These are phyloP conservation scores for Palloptera scutellata DNA, from an alignment of 2,888 invertebrate species.

Conservation along the genomic window DNA sequence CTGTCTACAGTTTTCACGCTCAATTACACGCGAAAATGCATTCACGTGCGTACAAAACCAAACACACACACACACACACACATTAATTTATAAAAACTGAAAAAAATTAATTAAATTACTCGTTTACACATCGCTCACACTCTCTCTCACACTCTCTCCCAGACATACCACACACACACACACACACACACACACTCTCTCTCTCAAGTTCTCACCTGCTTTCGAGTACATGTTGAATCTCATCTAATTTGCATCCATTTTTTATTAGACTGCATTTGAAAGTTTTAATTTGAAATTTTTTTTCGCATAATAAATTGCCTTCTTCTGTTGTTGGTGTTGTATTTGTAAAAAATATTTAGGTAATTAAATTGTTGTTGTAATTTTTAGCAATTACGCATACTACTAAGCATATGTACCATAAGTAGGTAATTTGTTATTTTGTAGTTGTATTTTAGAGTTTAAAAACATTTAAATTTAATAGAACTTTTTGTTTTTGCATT, in stretches of 20 bases:
- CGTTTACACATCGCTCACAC: background rate
- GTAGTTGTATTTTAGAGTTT: slow-evolving; percentile 2
- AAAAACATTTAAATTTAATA: background rate
- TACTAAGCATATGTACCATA: background rate
- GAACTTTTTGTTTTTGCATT: slow-evolving; percentile 14
- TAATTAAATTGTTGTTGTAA: no score
- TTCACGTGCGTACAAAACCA: background rate
- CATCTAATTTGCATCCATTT: background rate
- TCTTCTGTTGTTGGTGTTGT: no score
- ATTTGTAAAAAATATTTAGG: no score
- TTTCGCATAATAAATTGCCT: no score
- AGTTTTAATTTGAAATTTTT: no score
- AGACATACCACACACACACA: slow-evolving; percentile 5
- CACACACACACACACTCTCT: slow-evolving; percentile 14
- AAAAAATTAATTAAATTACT: background rate
- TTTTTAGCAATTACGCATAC: background rate
- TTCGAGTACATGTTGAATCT: background rate
- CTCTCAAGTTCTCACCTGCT: background rate
- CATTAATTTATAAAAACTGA: no score
- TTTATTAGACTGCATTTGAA: background rate
- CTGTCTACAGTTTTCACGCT: no score
- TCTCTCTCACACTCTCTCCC: background rate
- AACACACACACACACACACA: slow-evolving; percentile 8
- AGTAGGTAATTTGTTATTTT: slow-evolving; percentile 4
- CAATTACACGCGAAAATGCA: background rate